Conservation (phyloP, 2,113 vertebrate species). For the Motacilla alba region DNA sequence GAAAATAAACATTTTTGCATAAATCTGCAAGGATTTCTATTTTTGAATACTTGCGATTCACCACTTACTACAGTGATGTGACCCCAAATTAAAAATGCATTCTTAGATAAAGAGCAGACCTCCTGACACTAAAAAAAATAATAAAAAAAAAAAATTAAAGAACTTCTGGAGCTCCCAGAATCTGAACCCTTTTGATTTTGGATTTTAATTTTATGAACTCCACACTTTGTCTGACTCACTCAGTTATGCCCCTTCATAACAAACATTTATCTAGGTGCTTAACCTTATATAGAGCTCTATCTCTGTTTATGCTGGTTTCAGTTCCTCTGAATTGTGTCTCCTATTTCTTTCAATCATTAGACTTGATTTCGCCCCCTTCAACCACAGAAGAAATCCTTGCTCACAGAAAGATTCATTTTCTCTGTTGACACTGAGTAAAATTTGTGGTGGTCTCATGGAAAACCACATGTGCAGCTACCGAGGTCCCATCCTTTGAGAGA, state of each 20-base stretch:
- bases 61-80: not conserved
- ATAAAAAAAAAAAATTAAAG: not conserved
- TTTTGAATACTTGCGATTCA: not conserved
- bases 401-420: not conserved
- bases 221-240: not conserved
- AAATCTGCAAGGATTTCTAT: conserved; percentile 1
- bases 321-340: not conserved
- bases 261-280: not conserved
- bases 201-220: not conserved
- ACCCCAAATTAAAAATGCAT: conserved; percentile 6
- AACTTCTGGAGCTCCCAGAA: not conserved
- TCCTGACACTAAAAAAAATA: not conserved
- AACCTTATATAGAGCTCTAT: not conserved
- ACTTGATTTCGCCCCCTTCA: not conserved
- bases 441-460: not conserved
- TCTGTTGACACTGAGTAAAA: not conserved
- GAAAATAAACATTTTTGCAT: conserved; percentile 3
- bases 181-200: not conserved
- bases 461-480: not conserved
- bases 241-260: not conserved
- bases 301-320: not conserved
- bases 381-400: not conserved
- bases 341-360: not conserved
- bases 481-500: not conserved
- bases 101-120: not conserved